Percentiles rank a stretch among this genome's conserved stretches.
These are phyloP conservation scores for Pangasianodon hypophthalmus DNA, from an alignment of 2,113 vertebrate genomes.

Conservation along the genomic window DNA sequence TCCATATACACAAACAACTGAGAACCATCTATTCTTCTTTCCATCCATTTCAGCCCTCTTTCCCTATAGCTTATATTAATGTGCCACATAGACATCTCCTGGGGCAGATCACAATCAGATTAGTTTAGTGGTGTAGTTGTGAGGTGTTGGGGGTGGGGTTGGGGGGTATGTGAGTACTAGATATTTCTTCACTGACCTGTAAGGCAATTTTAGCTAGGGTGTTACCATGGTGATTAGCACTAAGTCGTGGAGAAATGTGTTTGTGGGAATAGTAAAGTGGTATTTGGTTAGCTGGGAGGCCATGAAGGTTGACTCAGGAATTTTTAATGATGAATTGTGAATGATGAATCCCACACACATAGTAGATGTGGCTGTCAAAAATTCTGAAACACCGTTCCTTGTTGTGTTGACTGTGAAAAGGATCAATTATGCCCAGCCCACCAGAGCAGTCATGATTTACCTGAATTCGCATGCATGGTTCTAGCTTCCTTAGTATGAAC, in stretches of 20 bases:
- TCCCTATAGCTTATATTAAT: background rate
- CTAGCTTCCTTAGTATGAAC: background rate
- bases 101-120: background rate
- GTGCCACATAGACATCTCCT: background rate
- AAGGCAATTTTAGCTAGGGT: constrained; percentile 21
- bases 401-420: background rate
- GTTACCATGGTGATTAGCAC: constrained; percentile 37
- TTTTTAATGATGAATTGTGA: constrained; percentile 10
- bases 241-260: constrained; percentile 11
- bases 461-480: background rate
- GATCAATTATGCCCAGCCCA: background rate
- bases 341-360: background rate
- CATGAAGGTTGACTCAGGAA: background rate
- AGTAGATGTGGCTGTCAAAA: background rate
- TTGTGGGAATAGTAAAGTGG: constrained; percentile 12
- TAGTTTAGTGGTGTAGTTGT: constrained; percentile 13
- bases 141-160: constrained; percentile 11
- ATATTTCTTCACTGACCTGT: constrained; percentile 12
- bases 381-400: background rate
- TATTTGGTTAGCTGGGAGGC: background rate
- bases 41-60: background rate
- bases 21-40: background rate
- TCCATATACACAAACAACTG: background rate
- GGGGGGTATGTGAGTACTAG: background rate
- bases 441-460: background rate